A percentile compares a stretch with the other conserved stretches of the same genome.
These are phyloP conservation scores for Doryteuthis pealeii DNA, from an alignment of 1,140 invertebrate genomes.

Conservation along the genomic window DNA sequence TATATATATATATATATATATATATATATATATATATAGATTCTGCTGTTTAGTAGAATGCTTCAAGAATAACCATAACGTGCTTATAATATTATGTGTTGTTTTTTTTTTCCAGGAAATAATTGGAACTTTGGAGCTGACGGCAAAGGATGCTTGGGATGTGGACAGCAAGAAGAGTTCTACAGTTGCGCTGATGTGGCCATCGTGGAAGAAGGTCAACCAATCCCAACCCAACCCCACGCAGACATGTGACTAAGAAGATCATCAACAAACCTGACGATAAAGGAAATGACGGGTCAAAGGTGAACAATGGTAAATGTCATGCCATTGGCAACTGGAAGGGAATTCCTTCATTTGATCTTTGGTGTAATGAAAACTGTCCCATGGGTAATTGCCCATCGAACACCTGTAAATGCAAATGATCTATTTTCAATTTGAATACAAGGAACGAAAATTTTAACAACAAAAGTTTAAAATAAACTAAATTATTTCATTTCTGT, in stretches of 20 bases:
- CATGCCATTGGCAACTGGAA: slow-evolving; percentile 18
- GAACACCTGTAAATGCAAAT: neutral
- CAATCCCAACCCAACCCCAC: neutral
- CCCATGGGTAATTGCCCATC: neutral
- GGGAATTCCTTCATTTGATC: slow-evolving; percentile 13
- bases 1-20: neutral
- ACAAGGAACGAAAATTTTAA: no score
- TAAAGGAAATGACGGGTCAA: no score
- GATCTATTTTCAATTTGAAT: no score
- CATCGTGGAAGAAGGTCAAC: slow-evolving; percentile 13
- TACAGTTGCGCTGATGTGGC: slow-evolving; percentile 38
- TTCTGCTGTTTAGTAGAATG: no score
- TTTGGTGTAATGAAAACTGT: slow-evolving; percentile 22
- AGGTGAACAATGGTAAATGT: neutral
- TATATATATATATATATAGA: no score
- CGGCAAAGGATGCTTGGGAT: slow-evolving; percentile 25
- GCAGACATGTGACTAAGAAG: neutral
- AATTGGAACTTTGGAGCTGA: slow-evolving; percentile 20
- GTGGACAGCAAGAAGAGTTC: slow-evolving; percentile 41
- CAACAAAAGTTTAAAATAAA: no score
- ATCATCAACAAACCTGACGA: no score
- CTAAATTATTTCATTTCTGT: no score
- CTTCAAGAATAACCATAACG: no score
- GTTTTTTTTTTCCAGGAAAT: slow-evolving; percentile 22
- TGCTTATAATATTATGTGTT: no score